These are phyloP conservation scores for Euspilapteryx auroguttella DNA, from an alignment of 2,888 invertebrate genomes.

Conservation along the genomic window DNA sequence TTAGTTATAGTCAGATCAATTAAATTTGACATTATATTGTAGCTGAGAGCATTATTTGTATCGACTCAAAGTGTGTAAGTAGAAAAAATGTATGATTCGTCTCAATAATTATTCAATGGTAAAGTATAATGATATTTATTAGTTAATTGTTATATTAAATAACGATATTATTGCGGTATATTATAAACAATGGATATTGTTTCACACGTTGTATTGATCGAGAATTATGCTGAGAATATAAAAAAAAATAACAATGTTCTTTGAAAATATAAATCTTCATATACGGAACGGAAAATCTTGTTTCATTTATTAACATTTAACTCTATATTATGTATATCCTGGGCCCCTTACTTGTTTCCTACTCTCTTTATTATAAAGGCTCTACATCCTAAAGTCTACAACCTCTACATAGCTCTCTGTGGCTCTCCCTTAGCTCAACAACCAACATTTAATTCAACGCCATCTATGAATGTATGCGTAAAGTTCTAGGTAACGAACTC, in stretches of 20 bases:
- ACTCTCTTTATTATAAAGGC: too few relatives aligned
- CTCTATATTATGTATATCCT: constrained; percentile 4
- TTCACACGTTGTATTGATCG: constrained; percentile 53
- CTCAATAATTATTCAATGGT: constrained; percentile 40
- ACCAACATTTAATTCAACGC: too few relatives aligned
- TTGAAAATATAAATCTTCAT: constrained; percentile 61
- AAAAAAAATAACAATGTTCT: constrained; percentile 48
- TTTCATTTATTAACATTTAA: constrained; percentile 12
- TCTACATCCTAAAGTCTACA: too few relatives aligned
- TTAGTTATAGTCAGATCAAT: too few relatives aligned
- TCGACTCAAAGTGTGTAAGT: constrained; percentile 39
- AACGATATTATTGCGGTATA: constrained; percentile 23
- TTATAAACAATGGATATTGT: constrained; percentile 41
- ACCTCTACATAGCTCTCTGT: too few relatives aligned
- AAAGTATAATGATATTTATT: constrained; percentile 32
- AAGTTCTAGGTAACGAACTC: too few relatives aligned
- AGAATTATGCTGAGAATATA: constrained; percentile 46
- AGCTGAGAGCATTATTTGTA: constrained; percentile 33
- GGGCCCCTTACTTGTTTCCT: neutral
- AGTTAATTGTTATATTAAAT: constrained; percentile 50
- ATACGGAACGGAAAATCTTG: constrained; percentile 21
- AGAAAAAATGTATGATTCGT: constrained; percentile 26
- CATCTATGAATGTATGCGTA: too few relatives aligned
- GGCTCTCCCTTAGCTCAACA: too few relatives aligned
- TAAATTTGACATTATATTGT: constrained; percentile 23